phyloP scores from a whole-genome alignment of 2,797 vertebrate genomes.

The Chiloscyllium punctatum region DNA sequence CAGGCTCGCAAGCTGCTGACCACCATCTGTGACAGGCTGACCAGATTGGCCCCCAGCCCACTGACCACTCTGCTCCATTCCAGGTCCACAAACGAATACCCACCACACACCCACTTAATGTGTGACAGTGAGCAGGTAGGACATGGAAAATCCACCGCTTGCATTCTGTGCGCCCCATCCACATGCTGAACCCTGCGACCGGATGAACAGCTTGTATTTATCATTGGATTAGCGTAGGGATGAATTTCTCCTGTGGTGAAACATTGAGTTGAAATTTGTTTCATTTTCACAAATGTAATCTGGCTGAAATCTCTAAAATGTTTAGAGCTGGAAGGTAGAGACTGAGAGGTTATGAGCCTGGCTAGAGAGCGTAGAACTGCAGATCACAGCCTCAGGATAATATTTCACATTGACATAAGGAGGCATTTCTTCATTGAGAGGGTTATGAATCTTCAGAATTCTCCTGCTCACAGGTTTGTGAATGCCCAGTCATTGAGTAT shows the following conservation, averaged over 20 bases:
- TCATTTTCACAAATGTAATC: neutral
- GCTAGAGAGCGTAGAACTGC: neutral
- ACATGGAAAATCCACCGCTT: neutral
- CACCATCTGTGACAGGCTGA: too few species aligned
- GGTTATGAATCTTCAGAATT: neutral
- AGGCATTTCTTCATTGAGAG: neutral
- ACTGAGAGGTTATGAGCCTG: neutral
- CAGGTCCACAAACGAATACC: too few species aligned
- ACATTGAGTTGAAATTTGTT: neutral
- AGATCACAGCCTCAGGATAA: neutral
- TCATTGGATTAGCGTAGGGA: neutral
- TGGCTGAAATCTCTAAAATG: neutral
- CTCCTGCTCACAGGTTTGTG: neutral
- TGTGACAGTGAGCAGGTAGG: too few species aligned
- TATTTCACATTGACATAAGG: neutral
- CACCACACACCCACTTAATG: too few species aligned
- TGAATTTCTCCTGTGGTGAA: neutral
- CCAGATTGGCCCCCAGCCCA: too few species aligned
- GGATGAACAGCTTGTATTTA: too few species aligned
- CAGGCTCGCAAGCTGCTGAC: too few species aligned
- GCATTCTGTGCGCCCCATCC: neutral
- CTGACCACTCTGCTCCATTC: too few species aligned
- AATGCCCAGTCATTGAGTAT: neutral
- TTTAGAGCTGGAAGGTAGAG: neutral
- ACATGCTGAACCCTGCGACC: too few species aligned